Evolutionary conservation across 2,888 invertebrate genomes (phyloP).

Genomic region (Hirtodrosophila trivittata): DNA sequence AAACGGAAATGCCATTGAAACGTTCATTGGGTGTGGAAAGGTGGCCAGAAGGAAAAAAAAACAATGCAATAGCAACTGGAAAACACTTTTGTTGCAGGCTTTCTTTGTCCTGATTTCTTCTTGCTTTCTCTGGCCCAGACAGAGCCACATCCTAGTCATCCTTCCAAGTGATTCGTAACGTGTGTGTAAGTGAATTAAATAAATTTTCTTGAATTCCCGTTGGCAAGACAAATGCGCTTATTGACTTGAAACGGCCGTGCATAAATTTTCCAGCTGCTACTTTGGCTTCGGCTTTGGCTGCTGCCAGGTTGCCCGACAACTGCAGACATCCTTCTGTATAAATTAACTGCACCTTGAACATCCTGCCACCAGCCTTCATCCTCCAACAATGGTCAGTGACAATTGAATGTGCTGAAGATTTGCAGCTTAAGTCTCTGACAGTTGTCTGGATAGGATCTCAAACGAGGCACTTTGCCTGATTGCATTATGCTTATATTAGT

Average conservation of each 20-base stretch:
- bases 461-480: conserved; percentile 46
- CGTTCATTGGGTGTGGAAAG: conserved; percentile 5
- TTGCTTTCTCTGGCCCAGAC: no score
- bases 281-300: conserved; percentile 19
- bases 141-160: no score
- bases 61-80: conserved; percentile 17
- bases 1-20: conserved; percentile 35
- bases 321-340: conserved; percentile 48
- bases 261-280: conserved; percentile 65
- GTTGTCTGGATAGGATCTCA: conserved; percentile 33
- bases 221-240: conserved; percentile 77
- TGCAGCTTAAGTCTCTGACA: conserved; percentile 39
- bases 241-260: conserved; percentile 75
- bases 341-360: conserved; percentile 52
- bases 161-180: conserved; percentile 11
- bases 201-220: conserved; percentile 50
- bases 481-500: no score
- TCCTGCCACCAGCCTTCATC: not conserved
- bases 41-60: not conserved
- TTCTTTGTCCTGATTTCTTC: no score
- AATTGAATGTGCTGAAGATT: conserved; percentile 43
- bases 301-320: conserved; percentile 20
- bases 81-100: conserved; percentile 28
- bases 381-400: conserved; percentile 13
- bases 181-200: conserved; percentile 66